Percentiles rank a stretch among this genome's conserved stretches.
These are phyloP conservation scores for Trachelus tabidus DNA, from an alignment of 2,888 invertebrate genomes.

Conservation along the genomic window DNA sequence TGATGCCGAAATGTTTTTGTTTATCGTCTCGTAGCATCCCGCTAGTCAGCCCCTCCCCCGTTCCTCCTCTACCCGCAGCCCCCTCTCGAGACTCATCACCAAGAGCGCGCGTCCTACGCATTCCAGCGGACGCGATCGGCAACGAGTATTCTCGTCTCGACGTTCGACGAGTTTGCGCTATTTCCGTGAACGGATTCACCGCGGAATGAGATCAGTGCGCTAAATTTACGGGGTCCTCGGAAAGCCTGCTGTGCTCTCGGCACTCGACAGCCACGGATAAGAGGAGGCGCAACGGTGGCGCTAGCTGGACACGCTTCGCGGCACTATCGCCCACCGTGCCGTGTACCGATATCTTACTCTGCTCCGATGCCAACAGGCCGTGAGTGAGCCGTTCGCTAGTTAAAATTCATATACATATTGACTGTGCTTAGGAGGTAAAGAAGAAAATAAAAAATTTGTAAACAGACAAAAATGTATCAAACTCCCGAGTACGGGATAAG, in stretches of 20 bases:
- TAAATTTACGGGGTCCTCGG: constrained; percentile 46
- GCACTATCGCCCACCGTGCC: constrained; percentile 1
- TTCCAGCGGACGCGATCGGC: background rate
- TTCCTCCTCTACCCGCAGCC: background rate
- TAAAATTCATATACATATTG: background rate
- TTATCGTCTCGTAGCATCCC: background rate
- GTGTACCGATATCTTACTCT: background rate
- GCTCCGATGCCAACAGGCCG: too few species aligned
- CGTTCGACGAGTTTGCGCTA: constrained; percentile 39
- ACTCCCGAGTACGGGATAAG: background rate
- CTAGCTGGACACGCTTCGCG: constrained; percentile 6
- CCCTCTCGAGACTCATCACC: constrained; percentile 38
- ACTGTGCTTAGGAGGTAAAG: constrained; percentile 1
- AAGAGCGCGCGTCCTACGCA: constrained; percentile 23
- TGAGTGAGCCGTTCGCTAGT: too few species aligned
- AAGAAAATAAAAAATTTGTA: too few species aligned
- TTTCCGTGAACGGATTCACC: constrained; percentile 53
- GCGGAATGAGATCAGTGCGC: constrained; percentile 57
- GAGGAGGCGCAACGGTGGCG: background rate
- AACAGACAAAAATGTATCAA: background rate
- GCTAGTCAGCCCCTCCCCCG: background rate
- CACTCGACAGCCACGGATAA: background rate
- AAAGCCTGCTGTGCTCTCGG: background rate
- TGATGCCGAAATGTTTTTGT: constrained; percentile 1
- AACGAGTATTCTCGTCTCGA: constrained; percentile 22